These are phyloP conservation scores for Thyatira batis DNA, from an alignment of 2,888 invertebrate species.

Conservation along the genomic window DNA sequence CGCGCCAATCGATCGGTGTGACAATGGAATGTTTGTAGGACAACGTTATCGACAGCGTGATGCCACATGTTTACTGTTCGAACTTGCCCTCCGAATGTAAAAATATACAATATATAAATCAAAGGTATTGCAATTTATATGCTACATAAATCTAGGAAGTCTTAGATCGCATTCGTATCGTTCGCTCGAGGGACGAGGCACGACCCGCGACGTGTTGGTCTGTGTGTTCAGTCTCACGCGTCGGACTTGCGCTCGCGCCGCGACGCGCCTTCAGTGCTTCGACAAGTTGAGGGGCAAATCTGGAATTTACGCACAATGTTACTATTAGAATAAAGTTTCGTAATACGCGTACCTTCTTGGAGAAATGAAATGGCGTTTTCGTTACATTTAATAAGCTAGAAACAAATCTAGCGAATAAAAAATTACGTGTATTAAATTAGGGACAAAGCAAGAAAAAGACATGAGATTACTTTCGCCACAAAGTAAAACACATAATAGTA, in stretches of 20 bases:
- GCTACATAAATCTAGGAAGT: slow-evolving; percentile 32
- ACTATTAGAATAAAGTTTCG: too few species aligned
- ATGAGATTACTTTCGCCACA: too few species aligned
- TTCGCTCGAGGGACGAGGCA: slow-evolving; percentile 18
- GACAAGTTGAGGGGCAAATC: slow-evolving; percentile 95
- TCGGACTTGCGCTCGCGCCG: slow-evolving; percentile 50
- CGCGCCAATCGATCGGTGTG: slow-evolving; percentile 61
- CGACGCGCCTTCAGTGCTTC: slow-evolving; percentile 84
- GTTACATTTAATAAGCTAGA: too few species aligned
- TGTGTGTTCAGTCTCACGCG: slow-evolving; percentile 61
- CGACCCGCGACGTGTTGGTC: slow-evolving; percentile 41
- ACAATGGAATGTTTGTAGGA: slow-evolving; percentile 71
- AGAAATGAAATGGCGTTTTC: too few species aligned
- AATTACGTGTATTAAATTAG: too few species aligned
- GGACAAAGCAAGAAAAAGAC: too few species aligned
- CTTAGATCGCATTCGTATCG: slow-evolving; percentile 28
- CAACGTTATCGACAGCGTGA: slow-evolving; percentile 36
- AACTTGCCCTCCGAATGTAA: slow-evolving; percentile 36
- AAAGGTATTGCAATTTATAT: slow-evolving; percentile 36
- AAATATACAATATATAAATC: slow-evolving; percentile 20
- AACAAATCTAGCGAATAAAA: too few species aligned
- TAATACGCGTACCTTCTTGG: too few species aligned
- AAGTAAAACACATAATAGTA: too few species aligned
- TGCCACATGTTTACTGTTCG: slow-evolving; percentile 54
- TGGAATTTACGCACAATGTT: slow-evolving; percentile 67